A percentile compares a stretch with the other conserved stretches of the same genome.
Evolutionary conservation across 2,888 invertebrate species (phyloP).

Genomic region (Rhagonycha fulva): DNA sequence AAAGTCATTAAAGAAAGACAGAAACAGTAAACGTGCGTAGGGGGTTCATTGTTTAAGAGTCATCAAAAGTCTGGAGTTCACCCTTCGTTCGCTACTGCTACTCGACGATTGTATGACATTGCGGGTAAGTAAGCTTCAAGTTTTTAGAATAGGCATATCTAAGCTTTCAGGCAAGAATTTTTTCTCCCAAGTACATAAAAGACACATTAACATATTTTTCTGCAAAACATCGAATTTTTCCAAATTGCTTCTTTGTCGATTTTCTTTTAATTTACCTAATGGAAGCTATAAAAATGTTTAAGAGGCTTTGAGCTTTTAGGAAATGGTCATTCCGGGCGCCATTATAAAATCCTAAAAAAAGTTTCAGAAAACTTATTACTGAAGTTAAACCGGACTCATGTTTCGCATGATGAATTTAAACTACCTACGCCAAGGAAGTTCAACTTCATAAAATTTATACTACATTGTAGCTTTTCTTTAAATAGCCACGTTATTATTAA

Average conservation of each 20-base stretch:
- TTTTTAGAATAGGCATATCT: constrained; percentile 4
- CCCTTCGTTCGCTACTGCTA: constrained; percentile 16
- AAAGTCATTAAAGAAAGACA: background rate
- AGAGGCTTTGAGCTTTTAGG: background rate
- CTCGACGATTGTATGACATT: constrained; percentile 21
- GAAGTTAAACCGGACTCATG: background rate
- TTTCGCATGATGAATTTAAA: background rate
- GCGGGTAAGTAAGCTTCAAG: constrained; percentile 20
- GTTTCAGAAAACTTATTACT: background rate
- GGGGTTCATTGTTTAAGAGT: constrained; percentile 15
- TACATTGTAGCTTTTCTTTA: background rate
- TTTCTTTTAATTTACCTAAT: background rate
- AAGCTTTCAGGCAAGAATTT: background rate
- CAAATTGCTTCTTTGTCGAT: background rate
- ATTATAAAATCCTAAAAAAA: background rate
- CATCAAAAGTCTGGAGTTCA: constrained; percentile 15
- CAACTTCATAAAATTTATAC: no score
- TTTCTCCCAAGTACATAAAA: background rate
- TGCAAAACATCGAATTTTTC: background rate
- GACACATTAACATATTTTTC: background rate
- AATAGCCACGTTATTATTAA: background rate
- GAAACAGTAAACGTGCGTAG: background rate
- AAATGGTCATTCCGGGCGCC: background rate
- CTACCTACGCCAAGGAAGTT: no score
- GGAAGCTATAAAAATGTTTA: background rate